Percentiles rank a stretch among this genome's conserved stretches.
phyloP scores from a whole-genome alignment of 2,888 invertebrate genomes.

The Hyppa rectilinea region DNA sequence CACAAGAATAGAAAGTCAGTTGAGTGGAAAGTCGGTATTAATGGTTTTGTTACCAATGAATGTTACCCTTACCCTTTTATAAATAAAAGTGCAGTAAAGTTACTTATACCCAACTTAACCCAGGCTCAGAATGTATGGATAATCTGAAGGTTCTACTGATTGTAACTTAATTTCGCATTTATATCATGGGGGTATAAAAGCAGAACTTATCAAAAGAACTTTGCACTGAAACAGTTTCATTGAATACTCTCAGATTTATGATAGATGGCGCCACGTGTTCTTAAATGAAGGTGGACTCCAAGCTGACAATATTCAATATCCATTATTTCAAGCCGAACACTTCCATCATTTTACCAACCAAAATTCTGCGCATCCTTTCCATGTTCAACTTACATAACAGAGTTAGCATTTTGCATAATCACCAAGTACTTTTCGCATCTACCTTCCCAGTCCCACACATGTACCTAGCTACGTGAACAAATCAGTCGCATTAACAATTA shows the following conservation, averaged over 20 bases:
- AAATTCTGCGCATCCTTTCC: not conserved
- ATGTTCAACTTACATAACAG: not conserved
- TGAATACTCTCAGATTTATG: not conserved
- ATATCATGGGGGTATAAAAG: not conserved
- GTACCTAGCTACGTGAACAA: constrained; percentile 36
- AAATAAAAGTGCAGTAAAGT: not conserved
- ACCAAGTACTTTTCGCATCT: constrained; percentile 7
- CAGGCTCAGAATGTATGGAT: not conserved
- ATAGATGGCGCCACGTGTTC: constrained; percentile 38
- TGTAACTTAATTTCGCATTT: not conserved
- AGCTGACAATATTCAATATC: not conserved
- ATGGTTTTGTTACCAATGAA: constrained; percentile 37
- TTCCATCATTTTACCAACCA: not conserved
- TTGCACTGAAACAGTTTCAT: not conserved
- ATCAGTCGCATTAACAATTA: constrained; percentile 63
- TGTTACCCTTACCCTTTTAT: not conserved
- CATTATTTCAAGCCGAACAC: not conserved
- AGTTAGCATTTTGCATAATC: constrained; percentile 20
- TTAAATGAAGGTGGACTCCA: not conserved
- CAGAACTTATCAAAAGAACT: not conserved
- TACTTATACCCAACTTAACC: not conserved
- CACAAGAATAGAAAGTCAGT: constrained; percentile 26
- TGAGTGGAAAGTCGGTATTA: constrained; percentile 26
- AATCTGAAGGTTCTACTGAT: not conserved
- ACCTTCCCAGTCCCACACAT: constrained; percentile 26